A percentile compares a stretch with the other conserved stretches of the same genome.
Conservation (phyloP, 2,888 invertebrate species). For the Craniophora ligustri region DNA sequence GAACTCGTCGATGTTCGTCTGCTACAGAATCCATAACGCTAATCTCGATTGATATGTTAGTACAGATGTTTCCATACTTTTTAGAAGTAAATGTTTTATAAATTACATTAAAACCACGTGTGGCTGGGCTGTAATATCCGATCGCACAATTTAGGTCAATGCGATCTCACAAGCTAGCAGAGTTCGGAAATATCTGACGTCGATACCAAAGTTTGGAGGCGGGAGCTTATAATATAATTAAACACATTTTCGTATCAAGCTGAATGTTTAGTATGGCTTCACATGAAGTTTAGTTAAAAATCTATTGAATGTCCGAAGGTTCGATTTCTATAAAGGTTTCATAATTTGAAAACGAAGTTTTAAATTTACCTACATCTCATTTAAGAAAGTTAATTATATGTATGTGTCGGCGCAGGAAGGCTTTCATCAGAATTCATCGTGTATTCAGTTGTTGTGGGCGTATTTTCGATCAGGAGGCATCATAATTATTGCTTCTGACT, state of each 20-base stretch:
- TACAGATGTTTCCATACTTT: slow-evolving; percentile 53
- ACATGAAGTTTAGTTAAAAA: no score
- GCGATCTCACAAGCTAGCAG: slow-evolving; percentile 64
- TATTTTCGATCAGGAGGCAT: no score
- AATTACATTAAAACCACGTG: slow-evolving; percentile 43
- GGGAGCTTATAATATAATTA: slow-evolving; percentile 35
- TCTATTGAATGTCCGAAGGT: no score
- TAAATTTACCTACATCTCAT: no score
- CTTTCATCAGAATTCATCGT: no score
- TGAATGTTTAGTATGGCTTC: no score
- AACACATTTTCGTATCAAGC: slow-evolving; percentile 22
- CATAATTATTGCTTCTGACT: no score
- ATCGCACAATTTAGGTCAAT: slow-evolving; percentile 67
- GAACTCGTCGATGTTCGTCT: slow-evolving; percentile 41
- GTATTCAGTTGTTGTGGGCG: no score
- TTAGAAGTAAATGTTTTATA: slow-evolving; percentile 38
- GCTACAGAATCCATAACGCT: slow-evolving; percentile 18
- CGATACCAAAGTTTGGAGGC: slow-evolving; percentile 56
- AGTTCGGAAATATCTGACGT: slow-evolving; percentile 61
- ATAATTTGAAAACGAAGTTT: no score
- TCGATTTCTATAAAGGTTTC: no score
- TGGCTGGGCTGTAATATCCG: slow-evolving; percentile 48
- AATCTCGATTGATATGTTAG: slow-evolving; percentile 49
- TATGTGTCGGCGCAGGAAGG: no score
- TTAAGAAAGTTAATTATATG: no score